Percentiles rank a stretch among this genome's conserved stretches.
phyloP scores from a whole-genome alignment of 2,113 vertebrate species.

The Antennarius striatus region DNA sequence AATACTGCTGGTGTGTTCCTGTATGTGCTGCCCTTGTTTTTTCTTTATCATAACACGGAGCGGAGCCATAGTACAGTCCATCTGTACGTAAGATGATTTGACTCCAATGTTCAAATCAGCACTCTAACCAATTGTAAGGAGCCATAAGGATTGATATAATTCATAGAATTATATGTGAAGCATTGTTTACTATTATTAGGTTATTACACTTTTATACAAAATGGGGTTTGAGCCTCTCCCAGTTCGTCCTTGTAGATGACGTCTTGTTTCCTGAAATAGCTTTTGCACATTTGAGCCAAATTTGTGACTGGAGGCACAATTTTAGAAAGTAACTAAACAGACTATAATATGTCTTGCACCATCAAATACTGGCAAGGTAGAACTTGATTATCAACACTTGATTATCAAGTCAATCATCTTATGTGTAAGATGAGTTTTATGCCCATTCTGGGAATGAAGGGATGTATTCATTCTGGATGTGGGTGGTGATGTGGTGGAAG shows the following conservation, averaged over 20 bases:
- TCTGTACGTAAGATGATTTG: conserved; percentile 37
- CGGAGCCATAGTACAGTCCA: conserved; percentile 70
- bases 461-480: conserved; percentile 45
- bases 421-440: conserved; percentile 45
- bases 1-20: conserved; percentile 46
- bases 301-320: conserved; percentile 16
- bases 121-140: conserved; percentile 12
- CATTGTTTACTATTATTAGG: conserved; percentile 59
- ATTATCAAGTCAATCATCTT: conserved; percentile 23
- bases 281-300: conserved; percentile 64
- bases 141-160: conserved; percentile 20
- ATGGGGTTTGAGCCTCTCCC: conserved; percentile 2
- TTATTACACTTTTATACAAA: conserved; percentile 40
- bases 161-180: conserved; percentile 43
- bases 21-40: conserved; percentile 38
- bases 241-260: conserved; percentile 12
- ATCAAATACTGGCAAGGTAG: background rate
- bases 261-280: conserved; percentile 17
- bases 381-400: background rate
- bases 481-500: conserved; percentile 41
- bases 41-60: conserved; percentile 52
- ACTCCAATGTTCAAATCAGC: conserved; percentile 42
- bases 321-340: conserved; percentile 3
- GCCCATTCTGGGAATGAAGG: conserved; percentile 51
- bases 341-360: conserved; percentile 28